Evolutionary conservation across 2,113 vertebrate species (phyloP).

Genomic region (rabbit (Oryctolagus cuniculus)): DNA sequence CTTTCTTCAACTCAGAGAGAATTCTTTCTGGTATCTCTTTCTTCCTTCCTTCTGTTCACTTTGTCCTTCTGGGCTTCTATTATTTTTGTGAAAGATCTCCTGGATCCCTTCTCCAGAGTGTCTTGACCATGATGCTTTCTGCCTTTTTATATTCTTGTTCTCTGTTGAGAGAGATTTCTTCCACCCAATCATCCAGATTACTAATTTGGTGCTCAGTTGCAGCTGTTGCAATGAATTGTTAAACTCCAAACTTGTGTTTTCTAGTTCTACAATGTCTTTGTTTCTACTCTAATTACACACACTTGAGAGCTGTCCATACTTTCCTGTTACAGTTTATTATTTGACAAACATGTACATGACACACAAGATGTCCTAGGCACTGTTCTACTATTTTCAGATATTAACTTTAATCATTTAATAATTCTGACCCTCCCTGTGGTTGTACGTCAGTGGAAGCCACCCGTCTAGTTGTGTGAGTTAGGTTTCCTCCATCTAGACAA

Average conservation of each 20-base stretch:
- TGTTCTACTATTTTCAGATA: conserved; percentile 37
- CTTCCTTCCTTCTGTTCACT: background rate
- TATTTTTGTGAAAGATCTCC: background rate
- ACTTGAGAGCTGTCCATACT: background rate
- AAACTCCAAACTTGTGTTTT: conserved; percentile 11
- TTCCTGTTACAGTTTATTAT: conserved; percentile 19
- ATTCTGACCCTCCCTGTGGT: background rate
- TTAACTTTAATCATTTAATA: conserved; percentile 50
- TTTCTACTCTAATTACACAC: background rate
- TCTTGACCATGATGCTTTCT: background rate
- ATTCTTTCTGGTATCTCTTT: background rate
- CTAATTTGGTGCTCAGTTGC: background rate
- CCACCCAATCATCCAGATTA: background rate
- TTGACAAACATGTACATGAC: background rate
- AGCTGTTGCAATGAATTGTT: background rate
- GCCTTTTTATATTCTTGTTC: background rate
- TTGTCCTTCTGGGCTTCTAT: background rate
- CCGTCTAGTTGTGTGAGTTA: background rate
- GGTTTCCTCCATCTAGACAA: conserved; percentile 15
- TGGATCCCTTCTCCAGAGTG: background rate
- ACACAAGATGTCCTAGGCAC: background rate
- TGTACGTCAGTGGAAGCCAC: background rate
- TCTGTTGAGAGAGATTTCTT: background rate
- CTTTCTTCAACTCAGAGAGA: conserved; percentile 1
- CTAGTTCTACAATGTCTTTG: background rate